These are phyloP conservation scores for Pinna nobilis DNA, from an alignment of 1,140 invertebrate species.

Conservation along the genomic window DNA sequence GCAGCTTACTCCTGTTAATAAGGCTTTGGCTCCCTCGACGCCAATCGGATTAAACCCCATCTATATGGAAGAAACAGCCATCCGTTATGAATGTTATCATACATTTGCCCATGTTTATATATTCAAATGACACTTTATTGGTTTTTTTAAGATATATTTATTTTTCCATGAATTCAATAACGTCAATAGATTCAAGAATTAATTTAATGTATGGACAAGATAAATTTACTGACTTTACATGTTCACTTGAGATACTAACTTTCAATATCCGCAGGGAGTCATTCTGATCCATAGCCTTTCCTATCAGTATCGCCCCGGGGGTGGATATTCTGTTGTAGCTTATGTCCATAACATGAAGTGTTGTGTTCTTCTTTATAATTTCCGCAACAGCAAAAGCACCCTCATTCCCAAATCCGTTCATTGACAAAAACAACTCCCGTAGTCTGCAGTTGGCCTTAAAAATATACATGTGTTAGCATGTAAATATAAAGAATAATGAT, in stretches of 20 bases:
- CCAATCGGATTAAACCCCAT: conserved; percentile 54
- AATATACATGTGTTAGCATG: no score
- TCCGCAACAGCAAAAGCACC: conserved; percentile 54
- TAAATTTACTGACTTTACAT: no score
- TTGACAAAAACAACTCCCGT: conserved; percentile 54
- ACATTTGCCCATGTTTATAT: neutral
- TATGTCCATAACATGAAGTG: conserved; percentile 54
- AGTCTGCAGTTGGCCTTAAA: conserved; percentile 54
- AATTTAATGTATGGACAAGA: no score
- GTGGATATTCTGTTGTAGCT: conserved; percentile 49
- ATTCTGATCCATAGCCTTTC: conserved; percentile 48
- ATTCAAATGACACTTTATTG: neutral
- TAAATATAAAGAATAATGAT: no score
- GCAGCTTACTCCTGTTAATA: conserved; percentile 47
- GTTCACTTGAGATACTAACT: no score
- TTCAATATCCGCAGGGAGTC: conserved; percentile 41
- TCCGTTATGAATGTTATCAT: neutral
- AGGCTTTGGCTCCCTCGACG: conserved; percentile 43
- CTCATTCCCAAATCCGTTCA: conserved; percentile 61
- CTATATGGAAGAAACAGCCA: conserved; percentile 6
- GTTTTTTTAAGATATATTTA: neutral
- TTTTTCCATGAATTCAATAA: neutral
- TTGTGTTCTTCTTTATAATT: conserved; percentile 53
- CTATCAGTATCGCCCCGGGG: conserved; percentile 42
- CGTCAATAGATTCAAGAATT: no score